phyloP scores from a whole-genome alignment of 2,888 invertebrate species.

The Caenorhabditis sp. region DNA sequence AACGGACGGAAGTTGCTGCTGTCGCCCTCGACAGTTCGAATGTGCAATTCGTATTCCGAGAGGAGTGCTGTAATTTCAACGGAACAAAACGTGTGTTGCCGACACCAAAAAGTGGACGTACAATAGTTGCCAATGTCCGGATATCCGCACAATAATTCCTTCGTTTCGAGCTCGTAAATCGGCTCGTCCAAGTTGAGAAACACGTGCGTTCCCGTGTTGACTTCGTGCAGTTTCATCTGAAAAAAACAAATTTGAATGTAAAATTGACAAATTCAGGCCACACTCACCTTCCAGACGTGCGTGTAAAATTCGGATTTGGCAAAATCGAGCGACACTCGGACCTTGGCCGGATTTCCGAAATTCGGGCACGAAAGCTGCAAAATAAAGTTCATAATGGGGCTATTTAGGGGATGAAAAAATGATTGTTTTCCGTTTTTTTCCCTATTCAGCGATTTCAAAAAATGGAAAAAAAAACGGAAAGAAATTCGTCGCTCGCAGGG shows the following conservation, averaged over 20 bases:
- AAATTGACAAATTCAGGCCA: too few relatives aligned
- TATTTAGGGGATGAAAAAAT: too few relatives aligned
- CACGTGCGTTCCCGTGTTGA: constrained; percentile 68
- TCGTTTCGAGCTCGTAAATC: constrained; percentile 62
- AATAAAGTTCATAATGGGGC: too few relatives aligned
- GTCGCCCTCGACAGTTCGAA: constrained; percentile 19
- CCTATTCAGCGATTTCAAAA: too few relatives aligned
- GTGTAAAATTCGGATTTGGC: too few relatives aligned
- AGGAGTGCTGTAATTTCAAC: too few relatives aligned
- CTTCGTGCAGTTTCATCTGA: constrained; percentile 71
- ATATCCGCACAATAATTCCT: constrained; percentile 80
- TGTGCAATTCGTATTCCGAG: constrained; percentile 25
- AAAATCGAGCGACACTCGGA: constrained; percentile 12
- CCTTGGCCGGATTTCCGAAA: constrained; percentile 25
- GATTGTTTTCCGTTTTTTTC: too few relatives aligned
- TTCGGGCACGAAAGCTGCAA: constrained; percentile 6
- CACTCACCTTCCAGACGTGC: too few relatives aligned
- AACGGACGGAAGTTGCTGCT: constrained; percentile 58
- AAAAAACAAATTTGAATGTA: not conserved
- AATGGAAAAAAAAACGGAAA: too few relatives aligned
- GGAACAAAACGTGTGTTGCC: too few relatives aligned
- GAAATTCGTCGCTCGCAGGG: too few relatives aligned
- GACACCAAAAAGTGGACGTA: too few relatives aligned
- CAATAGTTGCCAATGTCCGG: constrained; percentile 78
- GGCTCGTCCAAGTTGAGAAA: constrained; percentile 66